phyloP scores from a whole-genome alignment of 2,113 vertebrate species.

The Callipepla californica region DNA sequence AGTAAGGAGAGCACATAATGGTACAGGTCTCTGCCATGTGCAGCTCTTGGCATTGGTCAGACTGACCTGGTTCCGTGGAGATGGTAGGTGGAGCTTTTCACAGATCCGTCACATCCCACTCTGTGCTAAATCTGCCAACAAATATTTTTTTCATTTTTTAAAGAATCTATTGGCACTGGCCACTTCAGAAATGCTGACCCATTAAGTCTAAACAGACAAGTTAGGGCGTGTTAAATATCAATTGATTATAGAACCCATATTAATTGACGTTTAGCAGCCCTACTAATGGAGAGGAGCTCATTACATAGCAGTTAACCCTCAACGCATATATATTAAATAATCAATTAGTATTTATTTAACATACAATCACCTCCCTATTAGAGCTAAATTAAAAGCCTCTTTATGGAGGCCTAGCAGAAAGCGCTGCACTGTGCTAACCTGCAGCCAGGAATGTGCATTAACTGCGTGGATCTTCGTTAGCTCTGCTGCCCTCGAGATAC shows the following conservation, averaged over 20 bases:
- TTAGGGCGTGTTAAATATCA: slow-evolving; percentile 61
- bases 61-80: not conserved
- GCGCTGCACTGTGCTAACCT: not conserved
- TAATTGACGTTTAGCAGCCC: slow-evolving; percentile 68
- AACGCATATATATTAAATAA: slow-evolving; percentile 72
- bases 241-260: slow-evolving; percentile 72
- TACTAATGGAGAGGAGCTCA: slow-evolving; percentile 65
- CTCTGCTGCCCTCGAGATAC: not conserved
- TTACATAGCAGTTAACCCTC: slow-evolving; percentile 73
- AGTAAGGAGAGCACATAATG: not conserved
- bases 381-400: slow-evolving; percentile 60
- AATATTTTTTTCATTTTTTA: not conserved
- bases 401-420: not conserved
- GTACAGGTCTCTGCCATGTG: not conserved
- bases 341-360: slow-evolving; percentile 80
- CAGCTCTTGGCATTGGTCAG: not conserved
- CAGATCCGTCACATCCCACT: not conserved
- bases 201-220: slow-evolving; percentile 18
- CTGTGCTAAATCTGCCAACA: not conserved
- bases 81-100: not conserved
- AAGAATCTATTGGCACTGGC: not conserved
- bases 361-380: slow-evolving; percentile 71
- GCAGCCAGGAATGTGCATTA: not conserved
- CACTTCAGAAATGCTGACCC: slow-evolving; percentile 48
- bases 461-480: not conserved